Base-by-base conservation (phyloP, 2,113 vertebrate genomes). In the Trichomycterus rosablanca region DNA sequence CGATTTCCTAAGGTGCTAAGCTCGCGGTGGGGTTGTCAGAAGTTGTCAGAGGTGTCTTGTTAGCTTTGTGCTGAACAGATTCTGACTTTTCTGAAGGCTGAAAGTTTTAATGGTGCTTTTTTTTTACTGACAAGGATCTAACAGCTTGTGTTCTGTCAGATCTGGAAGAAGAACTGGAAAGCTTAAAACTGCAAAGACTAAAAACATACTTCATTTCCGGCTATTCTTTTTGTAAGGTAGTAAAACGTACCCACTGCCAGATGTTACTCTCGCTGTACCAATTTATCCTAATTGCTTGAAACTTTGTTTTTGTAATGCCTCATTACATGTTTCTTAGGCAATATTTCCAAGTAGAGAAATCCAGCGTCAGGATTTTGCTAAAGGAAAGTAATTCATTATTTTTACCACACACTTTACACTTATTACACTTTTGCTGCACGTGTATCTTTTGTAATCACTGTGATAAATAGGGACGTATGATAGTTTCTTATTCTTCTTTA, bases 1-100 rank as follows among this genome's bases (percentile, higher is more conserved):
- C 42, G 59, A 51, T 68, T 70, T 64, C 34, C 50, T 39, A 69
- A 77, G 84, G 81, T 84, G 81, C 84, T 84, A 74, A 74, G 72
- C 66, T 76, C 67, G 73, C 66, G 76, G 48, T 23, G 75, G n/a
- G 62, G 62, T 48, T 73, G 50, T 67, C 63, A 57, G 59, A 50
- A n/a, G n/a, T n/a, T n/a, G n/a, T n/a, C n/a, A n/a, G n/a, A n/a
- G 40, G 9, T 60, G 37, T 52, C 49, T 57, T 45, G 46, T 59
- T 45, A 45, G 18, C 22, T 53, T 72, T 63, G 12, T n/a, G 45
- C 37, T 40, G 48, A 59, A 63, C 24, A 45, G 59, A 52, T 67
- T n/a, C n/a, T n/a, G n/a, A 61, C 45, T 42, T 6, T 10, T 30
- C 45, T 49, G 12, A 63, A 22, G 11, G 16, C 44, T 45, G 35